Evolutionary conservation across 2,113 vertebrate genomes (phyloP).

Genomic region (Pongo abelii): DNA sequence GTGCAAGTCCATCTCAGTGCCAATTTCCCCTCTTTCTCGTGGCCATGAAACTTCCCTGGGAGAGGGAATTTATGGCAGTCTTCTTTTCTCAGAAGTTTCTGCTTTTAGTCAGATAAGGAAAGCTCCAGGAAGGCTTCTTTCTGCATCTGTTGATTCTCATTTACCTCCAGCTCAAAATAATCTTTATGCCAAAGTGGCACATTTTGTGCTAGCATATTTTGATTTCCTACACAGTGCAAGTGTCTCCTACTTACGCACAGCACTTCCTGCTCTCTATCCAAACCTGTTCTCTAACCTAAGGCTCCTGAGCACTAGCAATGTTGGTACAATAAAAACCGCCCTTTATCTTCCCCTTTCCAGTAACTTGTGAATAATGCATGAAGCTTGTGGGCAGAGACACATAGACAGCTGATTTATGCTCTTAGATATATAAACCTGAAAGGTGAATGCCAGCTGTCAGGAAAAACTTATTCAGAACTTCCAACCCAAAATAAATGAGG

Average conservation of each 20-base stretch:
- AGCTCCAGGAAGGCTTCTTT: not conserved
- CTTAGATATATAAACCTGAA: not conserved
- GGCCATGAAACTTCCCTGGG: not conserved
- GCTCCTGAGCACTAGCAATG: not conserved
- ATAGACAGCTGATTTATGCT: not conserved
- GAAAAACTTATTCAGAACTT: not conserved
- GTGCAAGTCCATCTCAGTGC: not conserved
- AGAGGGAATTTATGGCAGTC: not conserved
- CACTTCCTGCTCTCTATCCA: not conserved
- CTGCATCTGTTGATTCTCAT: not conserved
- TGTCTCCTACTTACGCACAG: not conserved
- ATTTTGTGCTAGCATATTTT: not conserved
- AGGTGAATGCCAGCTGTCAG: not conserved
- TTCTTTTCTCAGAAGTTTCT: not conserved
- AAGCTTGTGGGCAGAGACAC: not conserved
- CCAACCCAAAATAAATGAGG: not conserved
- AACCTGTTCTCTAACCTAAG: not conserved
- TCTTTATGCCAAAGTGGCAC: not conserved
- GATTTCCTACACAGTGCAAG: not conserved
- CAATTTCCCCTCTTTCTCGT: not conserved
- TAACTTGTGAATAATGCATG: not conserved
- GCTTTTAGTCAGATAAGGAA: not conserved
- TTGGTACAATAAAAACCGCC: not conserved
- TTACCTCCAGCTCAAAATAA: not conserved
- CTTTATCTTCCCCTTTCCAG: not conserved